Evolutionary conservation across 2,797 vertebrate species (phyloP).

Genomic region (Coilia nasus): DNA sequence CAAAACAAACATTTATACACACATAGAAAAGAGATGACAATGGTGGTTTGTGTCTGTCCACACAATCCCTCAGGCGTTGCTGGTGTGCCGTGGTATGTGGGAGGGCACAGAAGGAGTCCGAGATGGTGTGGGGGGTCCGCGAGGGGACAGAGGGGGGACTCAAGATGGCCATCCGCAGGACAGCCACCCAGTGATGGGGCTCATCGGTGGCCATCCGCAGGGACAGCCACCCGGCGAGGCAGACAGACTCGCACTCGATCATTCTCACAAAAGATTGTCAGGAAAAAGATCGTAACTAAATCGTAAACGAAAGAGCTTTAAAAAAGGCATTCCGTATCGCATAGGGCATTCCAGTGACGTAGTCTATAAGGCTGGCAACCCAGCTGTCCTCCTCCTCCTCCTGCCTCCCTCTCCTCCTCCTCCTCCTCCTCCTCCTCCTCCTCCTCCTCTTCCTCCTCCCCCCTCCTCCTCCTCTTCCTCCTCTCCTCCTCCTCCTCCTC

Average conservation of each 20-base stretch:
- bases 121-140: conserved; percentile 32
- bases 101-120: conserved; percentile 61
- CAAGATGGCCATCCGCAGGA: no score
- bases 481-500: conserved; percentile 38
- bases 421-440: not conserved
- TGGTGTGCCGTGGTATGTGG: conserved; percentile 82
- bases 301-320: conserved; percentile 58
- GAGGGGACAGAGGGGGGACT: not conserved
- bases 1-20: conserved; percentile 68
- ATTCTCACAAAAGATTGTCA: conserved; percentile 93
- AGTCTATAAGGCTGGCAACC: conserved; percentile 79
- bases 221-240: conserved; percentile 85
- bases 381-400: conserved; percentile 70
- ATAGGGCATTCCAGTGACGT: conserved; percentile 85
- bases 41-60: conserved; percentile 83
- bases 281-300: conserved; percentile 79
- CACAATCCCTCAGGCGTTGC: conserved; percentile 84
- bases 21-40: conserved; percentile 59
- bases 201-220: conserved; percentile 83
- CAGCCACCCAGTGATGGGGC: no score
- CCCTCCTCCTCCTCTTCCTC: conserved; percentile 21
- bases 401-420: conserved; percentile 36
- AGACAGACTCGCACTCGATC: conserved; percentile 79
- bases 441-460: conserved; percentile 27
- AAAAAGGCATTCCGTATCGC: conserved; percentile 89